Base-by-base conservation (phyloP, 2,888 invertebrate species). In the Pantelozetes paolii region DNA sequence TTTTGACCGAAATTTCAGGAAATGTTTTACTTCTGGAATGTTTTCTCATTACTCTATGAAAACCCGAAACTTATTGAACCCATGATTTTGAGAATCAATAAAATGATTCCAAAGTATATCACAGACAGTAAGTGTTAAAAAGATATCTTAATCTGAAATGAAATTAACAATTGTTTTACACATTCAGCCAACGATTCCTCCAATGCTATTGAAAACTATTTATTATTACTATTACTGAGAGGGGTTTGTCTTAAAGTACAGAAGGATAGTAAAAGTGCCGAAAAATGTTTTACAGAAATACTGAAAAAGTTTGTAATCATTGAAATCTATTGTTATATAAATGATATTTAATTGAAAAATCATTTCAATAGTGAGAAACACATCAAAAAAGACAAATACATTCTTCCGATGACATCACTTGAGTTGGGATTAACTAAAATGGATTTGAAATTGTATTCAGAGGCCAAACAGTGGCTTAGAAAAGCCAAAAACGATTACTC, bases 11-110 rank as follows among this genome's bases (percentile, higher is more conserved):
- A 50, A 80, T 9, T 9, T 79, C 11, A 85, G 85, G 96, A 97
- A 83, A 85, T 96, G 76, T 86, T 96, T 81, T 95, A 91, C 81
- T 85, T 95, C 8, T 96, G 95, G 95, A 96, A 95, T 84, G 87
- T 92, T 79, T 92, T 96, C 82, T 88, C 89, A 79, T 87, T 93
- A 2, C 84, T 95, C 76, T 88, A 88, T n/a, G 89, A 89, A 79
- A 87, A 90, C 77, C 86, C 86, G 74, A 84, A 86, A 32, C 83
- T 83, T 62, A 75, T 83, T 64, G 81, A 82, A 72, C 80, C 80
- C 18, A 79, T 83, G 62, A 74, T 81, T 26, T 76, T 78, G n/a
- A 77, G 80, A 23, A 78, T 84, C 3, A 80, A 83, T 75, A 79
- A 80, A 36, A 13, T 67, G 36, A 67, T 67, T 42, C 67, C 67